A percentile compares a stretch with the other conserved stretches of the same genome.
phyloP scores from a whole-genome alignment of 2,797 vertebrate genomes.

The Gambusia yucatana region DNA sequence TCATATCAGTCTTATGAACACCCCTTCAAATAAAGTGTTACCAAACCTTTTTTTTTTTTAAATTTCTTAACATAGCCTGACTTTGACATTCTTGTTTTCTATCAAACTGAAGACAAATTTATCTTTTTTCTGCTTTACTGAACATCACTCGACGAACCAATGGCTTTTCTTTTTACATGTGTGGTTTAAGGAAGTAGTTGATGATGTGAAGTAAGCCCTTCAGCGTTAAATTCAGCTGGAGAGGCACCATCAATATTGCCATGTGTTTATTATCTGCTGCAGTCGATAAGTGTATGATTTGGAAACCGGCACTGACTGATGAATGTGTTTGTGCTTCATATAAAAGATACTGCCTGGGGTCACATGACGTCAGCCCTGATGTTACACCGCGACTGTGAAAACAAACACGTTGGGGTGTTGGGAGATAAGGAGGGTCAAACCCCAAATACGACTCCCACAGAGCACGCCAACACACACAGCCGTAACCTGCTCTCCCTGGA shows the following conservation, averaged over 20 bases:
- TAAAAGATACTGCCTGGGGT: slow-evolving; percentile 54
- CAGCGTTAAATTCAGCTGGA: slow-evolving; percentile 1
- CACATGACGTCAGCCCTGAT: slow-evolving; percentile 61
- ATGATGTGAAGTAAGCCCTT: neutral
- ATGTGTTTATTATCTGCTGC: slow-evolving; percentile 63
- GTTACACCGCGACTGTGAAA: slow-evolving; percentile 65
- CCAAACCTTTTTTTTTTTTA: too few species aligned
- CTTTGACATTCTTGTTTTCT: neutral
- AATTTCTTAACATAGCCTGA: too few species aligned
- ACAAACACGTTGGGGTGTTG: slow-evolving; percentile 68
- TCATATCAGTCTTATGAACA: too few species aligned
- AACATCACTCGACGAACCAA: neutral
- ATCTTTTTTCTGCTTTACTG: neutral
- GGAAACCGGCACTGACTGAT: slow-evolving; percentile 10
- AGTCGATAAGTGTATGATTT: slow-evolving; percentile 24
- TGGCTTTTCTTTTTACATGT: neutral
- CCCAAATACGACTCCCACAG: slow-evolving; percentile 35
- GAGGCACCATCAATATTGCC: slow-evolving; percentile 47
- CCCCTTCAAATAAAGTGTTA: too few species aligned
- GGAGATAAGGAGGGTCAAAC: slow-evolving; percentile 73
- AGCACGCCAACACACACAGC: slow-evolving; percentile 2
- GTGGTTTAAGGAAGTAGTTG: neutral
- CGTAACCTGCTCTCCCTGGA: slow-evolving; percentile 50
- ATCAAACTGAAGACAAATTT: neutral
- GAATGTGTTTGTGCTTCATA: slow-evolving; percentile 32